A percentile compares a stretch with the other conserved stretches of the same genome.
Conservation (phyloP, 1,140 invertebrate species). For the Dufourea novaeangliae region DNA sequence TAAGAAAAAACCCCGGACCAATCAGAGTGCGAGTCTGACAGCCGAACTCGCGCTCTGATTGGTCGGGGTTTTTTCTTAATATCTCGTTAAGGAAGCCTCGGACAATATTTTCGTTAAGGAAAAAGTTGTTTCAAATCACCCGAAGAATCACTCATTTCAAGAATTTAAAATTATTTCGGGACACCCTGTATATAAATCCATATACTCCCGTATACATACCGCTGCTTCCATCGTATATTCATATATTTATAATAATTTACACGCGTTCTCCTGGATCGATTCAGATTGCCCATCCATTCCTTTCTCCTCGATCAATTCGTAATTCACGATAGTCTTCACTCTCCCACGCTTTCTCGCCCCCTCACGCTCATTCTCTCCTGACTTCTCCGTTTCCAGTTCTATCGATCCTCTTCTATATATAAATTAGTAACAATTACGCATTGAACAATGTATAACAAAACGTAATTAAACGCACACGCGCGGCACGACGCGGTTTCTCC, state of each 20-base stretch:
- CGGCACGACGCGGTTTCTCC: neutral
- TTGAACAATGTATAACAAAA: slow-evolving; percentile 70
- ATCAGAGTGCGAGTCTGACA: too few relatives aligned
- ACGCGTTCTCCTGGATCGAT: neutral
- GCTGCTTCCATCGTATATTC: slow-evolving; percentile 35
- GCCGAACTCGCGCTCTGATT: neutral
- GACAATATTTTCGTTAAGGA: too few relatives aligned
- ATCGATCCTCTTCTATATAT: slow-evolving; percentile 57
- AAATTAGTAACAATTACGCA: slow-evolving; percentile 66
- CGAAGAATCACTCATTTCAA: neutral
- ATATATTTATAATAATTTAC: slow-evolving; percentile 51
- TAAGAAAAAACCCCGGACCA: too few relatives aligned
- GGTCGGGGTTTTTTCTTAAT: too few relatives aligned
- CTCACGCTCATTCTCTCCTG: neutral
- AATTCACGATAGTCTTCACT: neutral
- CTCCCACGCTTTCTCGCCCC: neutral
- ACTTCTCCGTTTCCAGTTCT: neutral
- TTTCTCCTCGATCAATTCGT: neutral
- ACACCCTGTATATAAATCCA: slow-evolving; percentile 41
- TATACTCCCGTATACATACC: slow-evolving; percentile 1
- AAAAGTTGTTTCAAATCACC: too few relatives aligned
- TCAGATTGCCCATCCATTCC: neutral
- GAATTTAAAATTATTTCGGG: too few relatives aligned
- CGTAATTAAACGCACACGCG: slow-evolving; percentile 45
- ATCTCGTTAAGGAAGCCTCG: too few relatives aligned